Evolutionary conservation across 2,797 vertebrate species (phyloP).

Genomic region (Masticophis lateralis): DNA sequence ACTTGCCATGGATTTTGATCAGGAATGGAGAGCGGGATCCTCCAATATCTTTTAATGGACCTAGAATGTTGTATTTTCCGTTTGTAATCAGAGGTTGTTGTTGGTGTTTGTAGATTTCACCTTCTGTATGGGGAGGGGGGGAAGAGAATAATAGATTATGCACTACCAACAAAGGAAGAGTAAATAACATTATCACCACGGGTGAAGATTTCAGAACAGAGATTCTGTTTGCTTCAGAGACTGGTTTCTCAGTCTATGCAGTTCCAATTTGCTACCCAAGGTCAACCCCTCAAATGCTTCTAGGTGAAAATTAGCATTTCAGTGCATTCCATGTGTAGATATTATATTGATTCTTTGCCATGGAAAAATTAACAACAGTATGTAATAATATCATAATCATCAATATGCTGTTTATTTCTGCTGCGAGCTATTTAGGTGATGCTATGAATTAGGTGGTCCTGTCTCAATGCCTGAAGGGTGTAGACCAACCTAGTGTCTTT

Average conservation of each 20-base stretch:
- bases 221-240: not conserved
- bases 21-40: constrained; percentile 76
- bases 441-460: not conserved
- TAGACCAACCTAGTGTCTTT: not conserved
- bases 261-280: not conserved
- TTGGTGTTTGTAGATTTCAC: constrained; percentile 72
- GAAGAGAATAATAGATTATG: not conserved
- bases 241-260: not conserved
- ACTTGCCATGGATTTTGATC: constrained; percentile 82
- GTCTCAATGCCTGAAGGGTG: not conserved
- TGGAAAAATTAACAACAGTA: not conserved
- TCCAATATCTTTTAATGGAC: constrained; percentile 66
- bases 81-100: constrained; percentile 80
- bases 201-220: not conserved
- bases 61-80: constrained; percentile 68
- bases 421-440: not conserved
- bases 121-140: constrained; percentile 50
- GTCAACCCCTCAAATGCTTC: not conserved
- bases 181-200: not conserved
- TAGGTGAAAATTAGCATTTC: not conserved
- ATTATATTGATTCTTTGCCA: not conserved
- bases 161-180: not conserved
- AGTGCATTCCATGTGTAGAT: not conserved
- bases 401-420: not conserved
- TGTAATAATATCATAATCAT: not conserved